phyloP scores from a whole-genome alignment of 1,140 invertebrate species.

The Drosophila pachea region DNA sequence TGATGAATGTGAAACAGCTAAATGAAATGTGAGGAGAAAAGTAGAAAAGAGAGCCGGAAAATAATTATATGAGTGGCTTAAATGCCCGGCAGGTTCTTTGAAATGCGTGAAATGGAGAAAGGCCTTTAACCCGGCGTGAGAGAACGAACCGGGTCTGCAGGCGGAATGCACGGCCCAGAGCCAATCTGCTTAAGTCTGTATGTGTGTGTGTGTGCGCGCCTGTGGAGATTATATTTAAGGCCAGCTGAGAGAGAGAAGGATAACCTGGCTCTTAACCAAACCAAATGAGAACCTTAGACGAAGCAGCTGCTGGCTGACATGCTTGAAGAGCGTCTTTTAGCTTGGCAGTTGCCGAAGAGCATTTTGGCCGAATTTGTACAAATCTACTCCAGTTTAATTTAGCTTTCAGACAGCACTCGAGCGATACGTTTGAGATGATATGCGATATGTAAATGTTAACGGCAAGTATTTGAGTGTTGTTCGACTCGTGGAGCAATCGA shows the following conservation, averaged over 20 bases:
- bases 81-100: constrained; percentile 34
- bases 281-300: not conserved
- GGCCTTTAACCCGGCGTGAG: constrained; percentile 48
- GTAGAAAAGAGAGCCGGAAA: constrained; percentile 25
- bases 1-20: constrained; percentile 37
- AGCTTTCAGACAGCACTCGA: constrained; percentile 5
- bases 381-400: constrained; percentile 2
- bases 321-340: not conserved
- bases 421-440: not conserved
- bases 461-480: constrained; percentile 21
- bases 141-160: constrained; percentile 25
- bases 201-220: not conserved
- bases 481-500: constrained; percentile 12
- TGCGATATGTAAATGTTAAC: constrained; percentile 15
- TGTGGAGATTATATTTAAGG: not conserved
- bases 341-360: not conserved
- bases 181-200: constrained; percentile 4
- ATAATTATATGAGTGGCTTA: constrained; percentile 62
- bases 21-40: not conserved
- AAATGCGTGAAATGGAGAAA: constrained; percentile 68
- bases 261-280: not conserved
- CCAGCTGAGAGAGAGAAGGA: not conserved
- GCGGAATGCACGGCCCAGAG: constrained; percentile 2
- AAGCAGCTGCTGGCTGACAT: not conserved
- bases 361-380: not conserved